Evolutionary conservation across 2,797 vertebrate genomes (phyloP).

Genomic region (Okamejei kenojei): DNA sequence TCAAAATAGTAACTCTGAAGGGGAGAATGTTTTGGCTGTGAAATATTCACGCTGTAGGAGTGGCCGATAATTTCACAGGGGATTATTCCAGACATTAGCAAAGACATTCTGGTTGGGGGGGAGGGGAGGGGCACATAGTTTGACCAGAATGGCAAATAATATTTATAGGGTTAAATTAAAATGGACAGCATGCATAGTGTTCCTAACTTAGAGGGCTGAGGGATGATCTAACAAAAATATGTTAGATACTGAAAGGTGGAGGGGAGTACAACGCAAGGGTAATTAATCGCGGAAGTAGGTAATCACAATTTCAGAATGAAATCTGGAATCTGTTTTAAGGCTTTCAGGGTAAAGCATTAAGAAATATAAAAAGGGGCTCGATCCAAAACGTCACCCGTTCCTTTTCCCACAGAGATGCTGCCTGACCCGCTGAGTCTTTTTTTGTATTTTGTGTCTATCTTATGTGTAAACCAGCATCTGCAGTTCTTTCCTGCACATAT

Average conservation of each 20-base stretch:
- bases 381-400: no score
- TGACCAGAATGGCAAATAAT: neutral
- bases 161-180: neutral
- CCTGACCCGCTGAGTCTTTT: no score
- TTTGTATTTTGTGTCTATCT: no score
- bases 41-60: neutral
- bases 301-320: neutral
- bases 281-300: neutral
- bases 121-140: neutral
- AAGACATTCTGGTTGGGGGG: neutral
- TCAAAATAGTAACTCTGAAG: neutral
- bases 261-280: neutral
- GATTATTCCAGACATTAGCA: neutral
- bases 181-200: neutral
- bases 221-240: neutral
- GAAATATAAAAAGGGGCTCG: no score
- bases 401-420: no score
- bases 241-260: neutral
- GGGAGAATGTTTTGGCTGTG: neutral
- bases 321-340: neutral
- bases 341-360: no score
- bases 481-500: no score
- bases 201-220: neutral
- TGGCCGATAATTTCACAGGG: neutral
- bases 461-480: no score